phyloP scores from a whole-genome alignment of 2,113 vertebrate species.

The Strix uralensis region DNA sequence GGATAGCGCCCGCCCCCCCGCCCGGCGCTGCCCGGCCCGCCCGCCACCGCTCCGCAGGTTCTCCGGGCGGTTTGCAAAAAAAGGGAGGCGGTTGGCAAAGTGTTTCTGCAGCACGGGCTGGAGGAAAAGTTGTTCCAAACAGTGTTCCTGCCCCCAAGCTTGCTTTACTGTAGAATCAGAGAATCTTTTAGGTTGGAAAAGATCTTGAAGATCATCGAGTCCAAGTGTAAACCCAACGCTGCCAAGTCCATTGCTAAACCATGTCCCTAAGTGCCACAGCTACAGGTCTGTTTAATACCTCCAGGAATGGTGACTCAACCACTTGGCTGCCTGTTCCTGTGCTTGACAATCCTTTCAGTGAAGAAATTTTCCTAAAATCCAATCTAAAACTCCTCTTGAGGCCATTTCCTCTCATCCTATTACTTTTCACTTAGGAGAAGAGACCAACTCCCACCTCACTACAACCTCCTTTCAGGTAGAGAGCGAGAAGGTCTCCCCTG shows the following conservation, averaged over 20 bases:
- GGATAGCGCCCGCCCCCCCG: constrained; percentile 52
- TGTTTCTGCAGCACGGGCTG: rapidly evolving
- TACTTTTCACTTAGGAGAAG: neutral
- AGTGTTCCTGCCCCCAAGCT: neutral
- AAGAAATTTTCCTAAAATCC: neutral
- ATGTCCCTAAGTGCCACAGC: rapidly evolving
- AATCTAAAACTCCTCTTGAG: rapidly evolving
- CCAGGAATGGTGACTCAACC: neutral
- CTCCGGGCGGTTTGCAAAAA: rapidly evolving
- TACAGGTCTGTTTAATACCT: rapidly evolving
- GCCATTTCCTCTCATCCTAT: rapidly evolving
- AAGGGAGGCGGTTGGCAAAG: neutral
- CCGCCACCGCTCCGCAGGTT: rapidly evolving
- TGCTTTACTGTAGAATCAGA: rapidly evolving
- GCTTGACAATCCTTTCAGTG: neutral
- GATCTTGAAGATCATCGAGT: neutral
- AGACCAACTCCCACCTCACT: rapidly evolving
- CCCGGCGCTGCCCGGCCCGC: too few species aligned
- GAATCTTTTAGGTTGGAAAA: rapidly evolving
- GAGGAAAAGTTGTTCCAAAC: neutral
- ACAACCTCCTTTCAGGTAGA: neutral
- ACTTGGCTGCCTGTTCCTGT: neutral
- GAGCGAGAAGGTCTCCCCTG: rapidly evolving
- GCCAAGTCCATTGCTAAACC: neutral
- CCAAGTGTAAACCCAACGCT: rapidly evolving